Percentiles rank a stretch among this genome's conserved stretches.
phyloP scores from a whole-genome alignment of 2,797 vertebrate species.

The Apodemus agrarius region DNA sequence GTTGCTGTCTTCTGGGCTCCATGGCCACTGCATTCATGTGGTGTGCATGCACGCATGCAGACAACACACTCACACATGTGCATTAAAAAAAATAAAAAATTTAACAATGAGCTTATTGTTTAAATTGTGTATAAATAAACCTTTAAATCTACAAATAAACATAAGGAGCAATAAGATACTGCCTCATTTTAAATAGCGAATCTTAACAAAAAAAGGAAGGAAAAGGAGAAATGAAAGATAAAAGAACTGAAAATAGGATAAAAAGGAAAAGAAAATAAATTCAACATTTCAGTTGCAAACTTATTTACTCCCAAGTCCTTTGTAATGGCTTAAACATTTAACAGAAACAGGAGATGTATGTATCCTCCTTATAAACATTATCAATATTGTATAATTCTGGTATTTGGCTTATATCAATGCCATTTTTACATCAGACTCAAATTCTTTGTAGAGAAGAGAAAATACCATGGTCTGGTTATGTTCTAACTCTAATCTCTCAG shows the following conservation, averaged over 20 bases:
- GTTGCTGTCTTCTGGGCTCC: not conserved
- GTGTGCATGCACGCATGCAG: not conserved
- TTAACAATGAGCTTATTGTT: not conserved
- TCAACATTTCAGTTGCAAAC: not conserved
- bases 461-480: not conserved
- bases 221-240: not conserved
- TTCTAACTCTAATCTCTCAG: constrained; percentile 26
- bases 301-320: not conserved
- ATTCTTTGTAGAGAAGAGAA: not conserved
- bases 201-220: not conserved
- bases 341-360: not conserved
- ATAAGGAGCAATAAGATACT: not conserved
- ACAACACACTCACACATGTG: no score
- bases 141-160: not conserved
- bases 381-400: not conserved
- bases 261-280: not conserved
- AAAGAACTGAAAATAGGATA: not conserved
- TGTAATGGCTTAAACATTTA: not conserved
- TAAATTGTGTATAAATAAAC: not conserved
- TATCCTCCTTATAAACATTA: not conserved
- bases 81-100: not conserved
- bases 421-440: not conserved
- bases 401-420: not conserved
- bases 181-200: not conserved
- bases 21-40: no score